These are phyloP conservation scores for Proterorhinus semilunaris DNA, from an alignment of 2,113 vertebrate genomes.

Conservation along the genomic window DNA sequence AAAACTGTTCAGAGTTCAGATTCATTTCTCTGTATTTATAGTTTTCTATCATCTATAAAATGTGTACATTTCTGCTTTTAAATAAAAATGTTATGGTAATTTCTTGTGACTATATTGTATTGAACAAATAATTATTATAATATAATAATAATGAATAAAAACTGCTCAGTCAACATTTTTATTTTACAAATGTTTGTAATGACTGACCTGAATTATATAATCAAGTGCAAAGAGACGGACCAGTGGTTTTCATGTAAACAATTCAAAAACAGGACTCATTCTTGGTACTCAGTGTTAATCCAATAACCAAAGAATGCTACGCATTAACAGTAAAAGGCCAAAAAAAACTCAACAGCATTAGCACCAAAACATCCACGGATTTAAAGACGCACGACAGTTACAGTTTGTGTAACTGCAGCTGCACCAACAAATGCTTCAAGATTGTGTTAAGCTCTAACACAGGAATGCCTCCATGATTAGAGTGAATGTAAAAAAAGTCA, in stretches of 20 bases:
- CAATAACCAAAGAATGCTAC: neutral
- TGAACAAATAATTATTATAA: too few relatives aligned
- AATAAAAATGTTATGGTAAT: too few relatives aligned
- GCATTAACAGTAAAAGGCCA: neutral
- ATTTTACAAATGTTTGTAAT: constrained; percentile 4
- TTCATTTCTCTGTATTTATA: neutral
- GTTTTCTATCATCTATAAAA: too few relatives aligned
- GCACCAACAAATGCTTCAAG: neutral
- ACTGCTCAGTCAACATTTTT: constrained; percentile 35
- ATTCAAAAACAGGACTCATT: neutral
- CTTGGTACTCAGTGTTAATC: neutral
- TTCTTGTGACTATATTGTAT: too few relatives aligned
- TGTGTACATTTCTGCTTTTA: too few relatives aligned
- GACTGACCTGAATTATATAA: constrained; percentile 18
- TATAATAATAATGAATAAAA: neutral
- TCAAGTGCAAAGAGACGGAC: constrained; percentile 12
- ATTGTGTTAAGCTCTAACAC: constrained; percentile 18
- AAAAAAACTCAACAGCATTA: neutral
- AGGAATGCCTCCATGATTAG: constrained; percentile 28
- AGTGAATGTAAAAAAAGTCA: constrained; percentile 10
- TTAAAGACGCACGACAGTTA: neutral
- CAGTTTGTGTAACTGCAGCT: neutral
- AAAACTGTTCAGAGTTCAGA: constrained; percentile 13
- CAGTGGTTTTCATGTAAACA: constrained; percentile 4
- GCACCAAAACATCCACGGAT: neutral